These are phyloP conservation scores for Megalops cyprinoides DNA, from an alignment of 2,797 vertebrate species.

Conservation along the genomic window DNA sequence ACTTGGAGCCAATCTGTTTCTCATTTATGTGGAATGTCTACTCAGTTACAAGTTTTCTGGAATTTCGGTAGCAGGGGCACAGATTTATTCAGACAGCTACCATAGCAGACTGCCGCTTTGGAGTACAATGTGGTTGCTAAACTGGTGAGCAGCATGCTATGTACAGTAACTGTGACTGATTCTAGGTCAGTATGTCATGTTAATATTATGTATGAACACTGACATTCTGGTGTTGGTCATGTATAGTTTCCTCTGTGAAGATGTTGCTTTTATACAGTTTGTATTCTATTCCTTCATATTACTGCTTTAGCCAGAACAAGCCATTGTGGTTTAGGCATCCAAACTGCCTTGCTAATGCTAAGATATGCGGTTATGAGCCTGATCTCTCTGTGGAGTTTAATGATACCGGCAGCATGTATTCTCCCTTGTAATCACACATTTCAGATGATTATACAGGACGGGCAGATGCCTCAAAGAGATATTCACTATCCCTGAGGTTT, in stretches of 20 bases:
- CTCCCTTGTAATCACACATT: slow-evolving; percentile 38
- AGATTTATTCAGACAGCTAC: not conserved
- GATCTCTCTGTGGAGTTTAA: slow-evolving; percentile 41
- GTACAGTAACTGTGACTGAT: not conserved
- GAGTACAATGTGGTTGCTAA: not conserved
- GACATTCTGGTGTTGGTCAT: slow-evolving; percentile 30
- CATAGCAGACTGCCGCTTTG: not conserved
- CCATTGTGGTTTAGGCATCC: not conserved
- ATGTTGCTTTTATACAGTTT: not conserved
- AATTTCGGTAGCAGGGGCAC: slow-evolving; percentile 62
- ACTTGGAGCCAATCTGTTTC: slow-evolving; percentile 45
- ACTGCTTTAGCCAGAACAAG: slow-evolving; percentile 24
- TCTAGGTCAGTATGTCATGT: not conserved
- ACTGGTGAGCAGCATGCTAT: not conserved
- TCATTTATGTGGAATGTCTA: slow-evolving; percentile 42
- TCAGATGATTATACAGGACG: slow-evolving; percentile 17
- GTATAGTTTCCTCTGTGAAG: slow-evolving; percentile 20
- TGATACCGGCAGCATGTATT: slow-evolving; percentile 26
- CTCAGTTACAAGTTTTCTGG: slow-evolving; percentile 48
- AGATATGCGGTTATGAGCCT: slow-evolving; percentile 31
- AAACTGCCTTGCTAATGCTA: slow-evolving; percentile 19
- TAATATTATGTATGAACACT: not conserved
- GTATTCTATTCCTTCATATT: slow-evolving; percentile 19
- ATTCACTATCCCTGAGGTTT: slow-evolving; percentile 43
- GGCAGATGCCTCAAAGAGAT: slow-evolving; percentile 29